These are phyloP conservation scores for Cyprinus carpio DNA, from an alignment of 2,113 vertebrate genomes.

Conservation along the genomic window DNA sequence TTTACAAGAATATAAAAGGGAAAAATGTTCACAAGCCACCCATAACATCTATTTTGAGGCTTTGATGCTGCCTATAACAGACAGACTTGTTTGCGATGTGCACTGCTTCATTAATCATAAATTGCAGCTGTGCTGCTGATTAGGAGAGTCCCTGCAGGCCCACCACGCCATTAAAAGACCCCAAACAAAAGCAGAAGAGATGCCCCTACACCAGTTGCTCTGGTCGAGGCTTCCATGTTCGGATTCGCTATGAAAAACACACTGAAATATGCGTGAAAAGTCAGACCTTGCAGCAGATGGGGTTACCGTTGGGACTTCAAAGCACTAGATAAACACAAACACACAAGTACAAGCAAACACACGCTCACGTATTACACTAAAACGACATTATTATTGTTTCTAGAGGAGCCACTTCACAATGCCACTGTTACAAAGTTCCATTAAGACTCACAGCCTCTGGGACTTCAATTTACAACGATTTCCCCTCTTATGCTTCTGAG, in stretches of 20 bases:
- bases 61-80: constrained; percentile 33
- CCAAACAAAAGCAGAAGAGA: constrained; percentile 51
- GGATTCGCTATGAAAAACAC: constrained; percentile 52
- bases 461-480: constrained; percentile 11
- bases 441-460: background rate
- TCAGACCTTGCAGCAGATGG: constrained; percentile 47
- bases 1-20: too few relatives aligned
- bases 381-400: background rate
- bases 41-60: constrained; percentile 19
- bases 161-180: constrained; percentile 35
- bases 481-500: constrained; percentile 2
- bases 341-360: background rate
- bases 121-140: constrained; percentile 55
- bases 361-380: background rate
- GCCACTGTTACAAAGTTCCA: background rate
- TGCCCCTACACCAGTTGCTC: constrained; percentile 13
- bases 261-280: constrained; percentile 37
- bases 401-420: constrained; percentile 13
- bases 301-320: constrained; percentile 50
- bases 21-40: background rate
- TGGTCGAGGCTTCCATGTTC: constrained; percentile 12
- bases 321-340: constrained; percentile 5
- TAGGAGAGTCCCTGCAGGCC: constrained; percentile 48
- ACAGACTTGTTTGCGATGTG: constrained; percentile 53
- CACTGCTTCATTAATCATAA: constrained; percentile 52